Base-by-base conservation (phyloP, 2,113 vertebrate species). In the Hypanus sabinus region DNA sequence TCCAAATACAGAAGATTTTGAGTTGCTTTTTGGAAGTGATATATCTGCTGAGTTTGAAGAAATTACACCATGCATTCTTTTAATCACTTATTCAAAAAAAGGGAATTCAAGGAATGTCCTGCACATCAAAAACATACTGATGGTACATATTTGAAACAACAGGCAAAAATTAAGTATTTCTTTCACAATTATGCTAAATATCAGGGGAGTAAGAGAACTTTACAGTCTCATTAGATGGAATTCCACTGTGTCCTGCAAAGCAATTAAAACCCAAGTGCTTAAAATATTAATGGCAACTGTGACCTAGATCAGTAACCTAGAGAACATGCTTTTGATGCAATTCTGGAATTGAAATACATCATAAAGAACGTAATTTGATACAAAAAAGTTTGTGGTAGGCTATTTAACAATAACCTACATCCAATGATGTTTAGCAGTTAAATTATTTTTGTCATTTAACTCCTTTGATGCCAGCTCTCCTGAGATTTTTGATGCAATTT, bases 251-350 rank as follows among this genome's bases (percentile, higher is more conserved):
- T n/a, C 62, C 85, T 87, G 57, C 60, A 65, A 88, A 88, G n/a
- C 27, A 27, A 88, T 88, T 88, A 88, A 88, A 88, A n/a, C 30
- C 62, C 62, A 55, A 83, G 80, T 83, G 80, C 38, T 83, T 83
- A 65, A 65, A 88, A 88, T n/a, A 22, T n/a, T 88, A 62, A 62
- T 88, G 60, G 57, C 57, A n/a, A 87, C 80, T 20, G 80, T 88
- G 85, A 88, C 12, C 85, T 16, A 27, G 81, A 57, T 88, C 85
- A 88, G 57, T 3, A n/a, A 62, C 57, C 55, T 88, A 27, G 55
- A 88, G 57, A 88, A 24, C 62, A 65, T 83, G 36, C 80, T 55
- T 62, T 88, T n/a, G 60, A 62, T 62, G 60, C 14, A 62, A 88
- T 30, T 62, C 30, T 16, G 62, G 60, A 30, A 88, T 88, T 62